These are phyloP conservation scores for Hyles lineata DNA, from an alignment of 2,888 invertebrate species.

Conservation along the genomic window DNA sequence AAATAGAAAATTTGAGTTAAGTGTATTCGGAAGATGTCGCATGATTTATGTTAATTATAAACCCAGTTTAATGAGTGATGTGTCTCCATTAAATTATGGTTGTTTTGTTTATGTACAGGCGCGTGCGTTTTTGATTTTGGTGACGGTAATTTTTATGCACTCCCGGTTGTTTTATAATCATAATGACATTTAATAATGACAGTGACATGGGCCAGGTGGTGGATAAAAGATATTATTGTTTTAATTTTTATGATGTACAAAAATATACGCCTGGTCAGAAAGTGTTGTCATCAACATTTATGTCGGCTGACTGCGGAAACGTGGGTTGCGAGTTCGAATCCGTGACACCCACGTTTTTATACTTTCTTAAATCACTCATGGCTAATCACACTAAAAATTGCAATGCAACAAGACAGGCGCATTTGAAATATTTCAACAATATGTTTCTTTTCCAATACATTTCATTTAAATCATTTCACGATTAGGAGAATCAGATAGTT, in stretches of 20 bases:
- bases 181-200: not conserved
- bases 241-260: not conserved
- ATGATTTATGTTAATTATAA: constrained; percentile 64
- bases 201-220: constrained; percentile 16
- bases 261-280: too few relatives aligned
- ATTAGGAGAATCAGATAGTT: too few relatives aligned
- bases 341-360: too few relatives aligned
- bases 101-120: constrained; percentile 12
- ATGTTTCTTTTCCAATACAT: too few relatives aligned
- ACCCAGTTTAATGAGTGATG: constrained; percentile 64
- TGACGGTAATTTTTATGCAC: constrained; percentile 9
- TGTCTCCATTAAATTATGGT: constrained; percentile 27
- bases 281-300: too few relatives aligned
- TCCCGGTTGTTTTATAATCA: constrained; percentile 10
- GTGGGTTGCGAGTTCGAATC: too few relatives aligned
- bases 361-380: too few relatives aligned
- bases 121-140: constrained; percentile 22
- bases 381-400: too few relatives aligned
- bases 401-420: too few relatives aligned
- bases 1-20: constrained; percentile 15
- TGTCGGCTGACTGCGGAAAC: too few relatives aligned
- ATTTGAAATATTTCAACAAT: too few relatives aligned
- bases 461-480: too few relatives aligned
- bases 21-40: constrained; percentile 29
- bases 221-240: not conserved